Evolutionary conservation across 37 sponge, comb jelly and placozoan genomes (phyloP).

Genomic region (Agelas oroides): DNA sequence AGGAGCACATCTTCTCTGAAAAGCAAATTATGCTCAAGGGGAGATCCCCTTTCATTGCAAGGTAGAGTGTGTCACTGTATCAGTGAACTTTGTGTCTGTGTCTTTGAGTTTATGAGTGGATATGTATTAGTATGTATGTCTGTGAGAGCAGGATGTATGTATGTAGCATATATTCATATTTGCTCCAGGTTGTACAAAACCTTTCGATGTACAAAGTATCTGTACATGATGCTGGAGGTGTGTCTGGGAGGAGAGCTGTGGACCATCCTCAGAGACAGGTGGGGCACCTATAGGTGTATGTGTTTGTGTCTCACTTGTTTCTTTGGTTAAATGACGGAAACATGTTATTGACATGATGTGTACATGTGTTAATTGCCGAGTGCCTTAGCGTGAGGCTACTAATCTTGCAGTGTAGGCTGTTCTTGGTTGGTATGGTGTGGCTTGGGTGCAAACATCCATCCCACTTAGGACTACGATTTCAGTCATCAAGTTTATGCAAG

Average conservation of each 20-base stretch:
- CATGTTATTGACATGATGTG: no score
- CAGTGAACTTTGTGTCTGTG: constrained; percentile 32
- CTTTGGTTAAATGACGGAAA: background rate
- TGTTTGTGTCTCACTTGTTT: background rate
- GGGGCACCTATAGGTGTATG: background rate
- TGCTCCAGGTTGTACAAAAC: constrained; percentile 91
- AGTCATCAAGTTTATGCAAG: no score
- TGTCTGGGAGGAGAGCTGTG: constrained; percentile 99
- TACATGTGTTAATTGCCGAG: no score
- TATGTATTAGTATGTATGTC: no score
- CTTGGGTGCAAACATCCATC: no score
- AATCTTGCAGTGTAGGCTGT: no score
- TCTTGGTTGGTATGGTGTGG: no score
- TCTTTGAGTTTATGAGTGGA: background rate
- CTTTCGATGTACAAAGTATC: constrained; percentile 87
- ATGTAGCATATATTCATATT: no score
- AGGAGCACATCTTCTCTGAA: constrained; percentile 98
- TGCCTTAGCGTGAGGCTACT: no score
- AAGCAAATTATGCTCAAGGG: constrained; percentile 92
- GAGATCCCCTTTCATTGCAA: constrained; percentile 89
- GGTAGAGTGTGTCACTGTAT: constrained; percentile 60
- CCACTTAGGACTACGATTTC: no score
- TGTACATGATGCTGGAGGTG: constrained; percentile 98
- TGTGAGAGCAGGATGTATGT: no score
- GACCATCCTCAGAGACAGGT: constrained; percentile 97